Conservation (phyloP, 1,140 invertebrate species). For the Hypothenemus hampei region DNA sequence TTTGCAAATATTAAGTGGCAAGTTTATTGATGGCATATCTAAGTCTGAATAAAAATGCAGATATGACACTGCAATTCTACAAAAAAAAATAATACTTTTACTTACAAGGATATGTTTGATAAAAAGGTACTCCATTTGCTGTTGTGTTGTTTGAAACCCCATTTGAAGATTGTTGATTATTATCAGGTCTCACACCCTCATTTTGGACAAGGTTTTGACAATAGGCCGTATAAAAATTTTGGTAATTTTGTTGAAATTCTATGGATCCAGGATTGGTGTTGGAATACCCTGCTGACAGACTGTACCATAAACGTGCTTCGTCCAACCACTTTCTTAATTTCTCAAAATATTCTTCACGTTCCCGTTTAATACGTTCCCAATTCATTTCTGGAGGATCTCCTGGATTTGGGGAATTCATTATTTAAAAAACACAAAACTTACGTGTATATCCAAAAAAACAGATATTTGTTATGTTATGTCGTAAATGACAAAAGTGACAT, state of each 20-base stretch:
- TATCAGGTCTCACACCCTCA: background rate
- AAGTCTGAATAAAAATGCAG: too few relatives aligned
- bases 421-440: too few relatives aligned
- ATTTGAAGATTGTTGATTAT: slow-evolving; percentile 15
- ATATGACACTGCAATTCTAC: too few relatives aligned
- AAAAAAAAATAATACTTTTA: too few relatives aligned
- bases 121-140: slow-evolving; percentile 13
- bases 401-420: too few relatives aligned
- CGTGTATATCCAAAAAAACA: too few relatives aligned
- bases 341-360: slow-evolving; percentile 32
- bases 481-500: too few relatives aligned
- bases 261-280: slow-evolving; percentile 8
- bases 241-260: background rate
- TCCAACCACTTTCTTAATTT: slow-evolving; percentile 32
- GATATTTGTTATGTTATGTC: too few relatives aligned
- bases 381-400: too few relatives aligned
- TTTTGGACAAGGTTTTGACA: slow-evolving; percentile 6
- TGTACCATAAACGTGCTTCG: slow-evolving; percentile 31
- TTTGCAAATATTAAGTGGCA: too few relatives aligned
- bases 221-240: slow-evolving; percentile 12
- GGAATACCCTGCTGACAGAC: slow-evolving; percentile 13
- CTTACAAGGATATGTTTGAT: slow-evolving; percentile 24
- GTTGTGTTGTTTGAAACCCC: slow-evolving; percentile 9
- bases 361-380: slow-evolving; percentile 12
- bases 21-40: too few relatives aligned